phyloP scores from a whole-genome alignment of 2,113 vertebrate genomes.

The Psammodynastes pulverulentus region DNA sequence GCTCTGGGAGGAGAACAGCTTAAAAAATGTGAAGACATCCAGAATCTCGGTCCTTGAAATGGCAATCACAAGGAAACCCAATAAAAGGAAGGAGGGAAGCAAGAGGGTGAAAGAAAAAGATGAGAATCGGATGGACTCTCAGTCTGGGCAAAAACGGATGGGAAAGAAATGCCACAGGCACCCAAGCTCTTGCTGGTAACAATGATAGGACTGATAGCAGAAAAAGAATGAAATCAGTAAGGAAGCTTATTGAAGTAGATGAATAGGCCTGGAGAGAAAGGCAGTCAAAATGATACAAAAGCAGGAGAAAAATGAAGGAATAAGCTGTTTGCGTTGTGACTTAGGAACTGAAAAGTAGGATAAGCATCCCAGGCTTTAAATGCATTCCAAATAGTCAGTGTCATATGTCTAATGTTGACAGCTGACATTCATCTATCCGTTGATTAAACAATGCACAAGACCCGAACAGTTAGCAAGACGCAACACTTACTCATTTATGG shows the following conservation, averaged over 20 bases:
- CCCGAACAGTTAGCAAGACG: not conserved
- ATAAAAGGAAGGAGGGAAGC: not conserved
- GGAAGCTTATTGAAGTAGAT: constrained; percentile 58
- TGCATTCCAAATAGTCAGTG: constrained; percentile 47
- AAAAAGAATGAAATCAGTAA: constrained; percentile 42
- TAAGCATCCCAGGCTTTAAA: constrained; percentile 59
- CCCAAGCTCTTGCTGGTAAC: constrained; percentile 59
- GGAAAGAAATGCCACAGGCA: constrained; percentile 49
- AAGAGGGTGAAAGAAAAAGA: constrained; percentile 29
- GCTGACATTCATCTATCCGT: constrained; percentile 26
- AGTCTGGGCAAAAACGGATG: constrained; percentile 51
- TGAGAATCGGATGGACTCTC: constrained; percentile 52
- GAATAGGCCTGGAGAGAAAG: constrained; percentile 59
- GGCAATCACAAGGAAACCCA: not conserved
- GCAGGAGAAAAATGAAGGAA: constrained; percentile 46
- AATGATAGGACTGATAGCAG: constrained; percentile 59
- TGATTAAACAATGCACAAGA: constrained; percentile 12
- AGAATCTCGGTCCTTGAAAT: constrained; percentile 25
- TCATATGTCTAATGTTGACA: constrained; percentile 33
- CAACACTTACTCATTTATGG: not conserved
- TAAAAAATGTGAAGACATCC: constrained; percentile 60
- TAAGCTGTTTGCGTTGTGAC: constrained; percentile 61
- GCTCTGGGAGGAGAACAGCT: constrained; percentile 58
- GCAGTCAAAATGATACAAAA: constrained; percentile 54
- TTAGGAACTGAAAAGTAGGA: constrained; percentile 45